Base-by-base conservation (phyloP, 2,113 vertebrate genomes). In the Charina bottae region DNA sequence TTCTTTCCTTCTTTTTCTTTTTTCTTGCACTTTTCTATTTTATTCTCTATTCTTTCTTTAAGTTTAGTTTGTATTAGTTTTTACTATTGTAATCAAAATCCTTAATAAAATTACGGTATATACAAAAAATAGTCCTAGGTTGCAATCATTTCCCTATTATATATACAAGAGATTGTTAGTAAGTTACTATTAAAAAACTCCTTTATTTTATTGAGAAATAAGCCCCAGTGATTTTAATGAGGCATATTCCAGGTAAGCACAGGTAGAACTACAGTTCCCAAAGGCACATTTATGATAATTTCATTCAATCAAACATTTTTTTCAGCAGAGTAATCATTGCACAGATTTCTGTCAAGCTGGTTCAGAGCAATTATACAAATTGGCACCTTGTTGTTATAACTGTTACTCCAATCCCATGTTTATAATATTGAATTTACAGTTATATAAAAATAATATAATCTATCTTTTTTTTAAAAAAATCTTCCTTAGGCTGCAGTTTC, bases 401-500 rank as follows among this genome's bases (percentile, higher is more conserved):
- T 15, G 89, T 5, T 6, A 12, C 60, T 91, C 53, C 1, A 4
- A 28, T 0, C 12, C 12, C 6, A 0, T 92, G 87, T 94, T 94
- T 95, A 72, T 92, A 24, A 83, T 87, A 88, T 86, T 58, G 6
- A 2, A 93, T 87, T 91, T 85, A 3, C 2, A 93, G 72, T 10
- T 56, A 24, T 90, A 95, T 92, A 91, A 95, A 93, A 94, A 56
- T 89, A 90, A 62, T 68, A 24, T 28, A 92, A 24, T 93, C 37
- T 88, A 26, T 28, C 85, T 0, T 10, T 15, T 78, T 72, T n/a
- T 68, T n/a, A 64, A 37, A 37, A 37, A 37, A 33, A 13, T n/a
- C 28, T 78, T 90, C 89, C 78, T 9, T 3, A 28, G 83, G 90
- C 0, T 53, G 46, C n/a, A 60, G 59, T 11, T 78, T 72, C 23